Percentiles rank a stretch among this genome's conserved stretches.
Evolutionary conservation across 2,797 vertebrate genomes (phyloP).

Genomic region (Malurus splendens): DNA sequence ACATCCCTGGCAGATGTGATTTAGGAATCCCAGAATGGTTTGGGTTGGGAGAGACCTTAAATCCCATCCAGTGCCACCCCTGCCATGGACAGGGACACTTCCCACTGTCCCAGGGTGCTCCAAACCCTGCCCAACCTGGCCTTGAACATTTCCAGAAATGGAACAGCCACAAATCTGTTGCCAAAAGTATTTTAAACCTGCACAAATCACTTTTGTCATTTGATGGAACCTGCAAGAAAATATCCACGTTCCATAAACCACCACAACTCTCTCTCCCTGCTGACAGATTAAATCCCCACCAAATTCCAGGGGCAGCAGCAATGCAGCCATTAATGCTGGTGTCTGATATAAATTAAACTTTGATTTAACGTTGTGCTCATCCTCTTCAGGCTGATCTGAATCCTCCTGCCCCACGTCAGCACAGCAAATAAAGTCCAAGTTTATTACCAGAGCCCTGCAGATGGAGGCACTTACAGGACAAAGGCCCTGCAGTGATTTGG

Average conservation of each 20-base stretch:
- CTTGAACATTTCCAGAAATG: not conserved
- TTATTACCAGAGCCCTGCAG: not conserved
- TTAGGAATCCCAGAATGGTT: not conserved
- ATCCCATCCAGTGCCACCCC: not conserved
- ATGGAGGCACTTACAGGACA: slow-evolving; percentile 34
- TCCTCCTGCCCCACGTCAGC: slow-evolving; percentile 36
- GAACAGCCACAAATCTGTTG: not conserved
- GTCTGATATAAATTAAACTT: slow-evolving; percentile 53
- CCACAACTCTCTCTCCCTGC: not conserved
- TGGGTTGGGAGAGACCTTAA: not conserved
- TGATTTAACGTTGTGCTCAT: slow-evolving; percentile 40
- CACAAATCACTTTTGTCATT: not conserved
- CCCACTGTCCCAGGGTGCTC: rapidly evolving
- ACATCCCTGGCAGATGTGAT: not conserved
- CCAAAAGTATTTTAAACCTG: not conserved
- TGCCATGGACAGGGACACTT: not conserved
- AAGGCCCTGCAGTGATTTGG: slow-evolving; percentile 16
- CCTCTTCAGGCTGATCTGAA: slow-evolving; percentile 34
- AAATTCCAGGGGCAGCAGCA: slow-evolving; percentile 13
- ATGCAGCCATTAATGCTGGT: not conserved
- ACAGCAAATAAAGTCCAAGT: slow-evolving; percentile 15
- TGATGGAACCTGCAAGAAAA: not conserved
- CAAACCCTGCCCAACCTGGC: not conserved
- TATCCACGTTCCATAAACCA: not conserved
- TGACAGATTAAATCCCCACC: slow-evolving; percentile 43